phyloP scores from a whole-genome alignment of 2,888 invertebrate species.

The Mycalesis mineus region DNA sequence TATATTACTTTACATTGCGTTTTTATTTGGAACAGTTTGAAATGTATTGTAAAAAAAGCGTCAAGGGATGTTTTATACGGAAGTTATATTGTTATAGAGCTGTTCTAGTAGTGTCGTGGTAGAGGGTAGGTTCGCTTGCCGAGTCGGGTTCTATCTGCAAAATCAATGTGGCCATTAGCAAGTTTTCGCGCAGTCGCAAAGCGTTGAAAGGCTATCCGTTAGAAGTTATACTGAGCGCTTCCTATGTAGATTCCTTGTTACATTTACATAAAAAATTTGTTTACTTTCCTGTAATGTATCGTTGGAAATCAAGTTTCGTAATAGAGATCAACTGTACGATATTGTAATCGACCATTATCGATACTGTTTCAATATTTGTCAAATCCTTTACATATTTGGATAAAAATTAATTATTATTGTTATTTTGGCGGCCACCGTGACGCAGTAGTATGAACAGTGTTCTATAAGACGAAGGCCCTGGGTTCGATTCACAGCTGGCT shows the following conservation, averaged over 20 bases:
- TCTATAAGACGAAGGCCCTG: too few species aligned
- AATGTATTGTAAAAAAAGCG: background rate
- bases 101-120: conserved; percentile 24
- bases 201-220: conserved; percentile 62
- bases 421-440: too few species aligned
- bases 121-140: conserved; percentile 65
- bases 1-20: conserved; percentile 23
- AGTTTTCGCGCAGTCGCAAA: conserved; percentile 77
- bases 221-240: conserved; percentile 25
- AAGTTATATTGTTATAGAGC: background rate
- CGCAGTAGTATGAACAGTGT: too few species aligned
- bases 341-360: too few species aligned
- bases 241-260: conserved; percentile 23
- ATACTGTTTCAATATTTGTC: too few species aligned
- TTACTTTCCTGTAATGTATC: background rate
- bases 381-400: too few species aligned
- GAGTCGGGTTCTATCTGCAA: conserved; percentile 78
- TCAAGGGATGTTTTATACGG: conserved; percentile 10
- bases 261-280: conserved; percentile 13
- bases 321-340: too few species aligned
- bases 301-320: background rate
- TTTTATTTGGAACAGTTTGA: background rate
- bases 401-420: too few species aligned
- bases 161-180: conserved; percentile 78
- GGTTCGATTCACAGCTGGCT: too few species aligned